Conservation (phyloP, 2,797 vertebrate species). For the Spinibarbus caldwelli region DNA sequence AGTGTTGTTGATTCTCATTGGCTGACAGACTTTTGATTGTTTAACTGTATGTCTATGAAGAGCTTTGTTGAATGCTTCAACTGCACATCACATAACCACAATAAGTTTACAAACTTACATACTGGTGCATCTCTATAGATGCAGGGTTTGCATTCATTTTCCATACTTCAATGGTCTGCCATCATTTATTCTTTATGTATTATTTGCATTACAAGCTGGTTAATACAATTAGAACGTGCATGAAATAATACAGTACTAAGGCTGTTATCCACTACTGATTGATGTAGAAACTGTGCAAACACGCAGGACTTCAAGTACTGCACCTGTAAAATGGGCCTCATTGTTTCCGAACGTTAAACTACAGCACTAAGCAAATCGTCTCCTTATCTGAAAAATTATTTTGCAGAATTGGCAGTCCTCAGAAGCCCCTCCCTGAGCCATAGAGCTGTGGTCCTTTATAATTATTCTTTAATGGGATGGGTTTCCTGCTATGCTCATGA, state of each 20-base stretch:
- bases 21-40: neutral
- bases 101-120: neutral
- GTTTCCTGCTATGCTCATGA: slow-evolving; percentile 61
- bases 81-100: no score
- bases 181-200: neutral
- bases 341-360: slow-evolving; percentile 4
- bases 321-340: neutral
- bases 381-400: slow-evolving; percentile 38
- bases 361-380: neutral
- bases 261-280: neutral
- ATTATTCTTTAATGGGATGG: slow-evolving; percentile 63
- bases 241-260: neutral
- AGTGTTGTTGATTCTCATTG: neutral
- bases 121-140: neutral
- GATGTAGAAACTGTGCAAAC: slow-evolving; percentile 19
- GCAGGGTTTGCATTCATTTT: neutral
- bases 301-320: neutral
- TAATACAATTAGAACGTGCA: neutral
- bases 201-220: neutral
- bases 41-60: neutral
- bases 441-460: slow-evolving; percentile 42
- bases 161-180: neutral
- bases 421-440: slow-evolving; percentile 8
- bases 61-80: neutral
- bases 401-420: slow-evolving; percentile 32